A percentile compares a stretch with the other conserved stretches of the same genome.
These are phyloP conservation scores for Eupithecia pulchellata DNA, from an alignment of 2,888 invertebrate species.

Conservation along the genomic window DNA sequence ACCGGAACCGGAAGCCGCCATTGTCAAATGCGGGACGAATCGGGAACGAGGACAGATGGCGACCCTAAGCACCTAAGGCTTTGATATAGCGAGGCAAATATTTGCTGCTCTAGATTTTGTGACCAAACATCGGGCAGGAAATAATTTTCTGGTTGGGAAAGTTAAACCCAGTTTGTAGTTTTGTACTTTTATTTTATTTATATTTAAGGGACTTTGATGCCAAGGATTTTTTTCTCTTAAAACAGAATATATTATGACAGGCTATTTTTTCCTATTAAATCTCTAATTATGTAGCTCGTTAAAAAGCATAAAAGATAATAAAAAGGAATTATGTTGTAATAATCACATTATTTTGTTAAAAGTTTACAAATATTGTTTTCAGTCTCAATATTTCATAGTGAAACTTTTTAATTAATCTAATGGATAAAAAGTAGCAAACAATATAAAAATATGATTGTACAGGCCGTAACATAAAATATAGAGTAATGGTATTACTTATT, in stretches of 20 bases:
- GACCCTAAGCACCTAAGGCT: constrained; percentile 24
- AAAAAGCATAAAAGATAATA: too few relatives aligned
- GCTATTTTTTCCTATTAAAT: too few relatives aligned
- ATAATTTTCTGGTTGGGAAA: constrained; percentile 16
- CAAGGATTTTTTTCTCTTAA: too few relatives aligned
- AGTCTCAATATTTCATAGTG: too few relatives aligned
- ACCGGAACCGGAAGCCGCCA: constrained; percentile 25
- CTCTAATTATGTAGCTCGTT: too few relatives aligned
- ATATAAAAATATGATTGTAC: neutral
- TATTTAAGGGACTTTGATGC: neutral
- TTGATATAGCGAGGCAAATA: constrained; percentile 31
- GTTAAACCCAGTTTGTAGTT: neutral
- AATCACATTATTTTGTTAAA: too few relatives aligned
- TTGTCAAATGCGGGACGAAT: constrained; percentile 25
- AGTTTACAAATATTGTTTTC: too few relatives aligned
- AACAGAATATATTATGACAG: too few relatives aligned
- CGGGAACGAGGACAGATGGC: constrained; percentile 20
- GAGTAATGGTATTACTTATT: neutral
- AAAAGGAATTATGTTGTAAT: too few relatives aligned
- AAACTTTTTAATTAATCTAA: too few relatives aligned
- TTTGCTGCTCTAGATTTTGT: constrained; percentile 23
- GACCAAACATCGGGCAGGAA: neutral
- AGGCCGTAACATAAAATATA: neutral
- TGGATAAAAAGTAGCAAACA: too few relatives aligned
- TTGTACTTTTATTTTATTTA: neutral